Percentiles rank a stretch among this genome's conserved stretches.
Evolutionary conservation across 2,797 vertebrate genomes (phyloP).

Genomic region (Mastacembelus armatus): DNA sequence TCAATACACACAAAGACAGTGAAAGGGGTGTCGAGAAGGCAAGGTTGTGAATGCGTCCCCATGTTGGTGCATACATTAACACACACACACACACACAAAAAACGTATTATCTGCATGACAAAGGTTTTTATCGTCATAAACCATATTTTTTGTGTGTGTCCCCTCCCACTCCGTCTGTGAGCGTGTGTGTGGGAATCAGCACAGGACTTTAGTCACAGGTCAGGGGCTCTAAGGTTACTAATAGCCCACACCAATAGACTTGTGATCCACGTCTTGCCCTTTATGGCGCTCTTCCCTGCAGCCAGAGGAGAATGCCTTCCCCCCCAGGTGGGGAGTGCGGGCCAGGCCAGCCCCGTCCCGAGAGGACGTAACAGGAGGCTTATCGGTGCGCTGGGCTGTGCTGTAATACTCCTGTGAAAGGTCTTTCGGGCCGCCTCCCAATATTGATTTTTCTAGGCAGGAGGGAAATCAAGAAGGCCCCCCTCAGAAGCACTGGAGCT

Average conservation of each 20-base stretch:
- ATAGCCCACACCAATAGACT: constrained; percentile 84
- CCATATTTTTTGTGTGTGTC: constrained; percentile 54
- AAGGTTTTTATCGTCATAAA: constrained; percentile 76
- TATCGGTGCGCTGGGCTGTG: constrained; percentile 83
- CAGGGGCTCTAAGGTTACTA: constrained; percentile 86
- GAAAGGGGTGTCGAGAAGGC: constrained; percentile 39
- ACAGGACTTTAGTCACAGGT: constrained; percentile 86
- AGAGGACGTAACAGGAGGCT: constrained; percentile 85
- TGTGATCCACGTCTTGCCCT: constrained; percentile 80
- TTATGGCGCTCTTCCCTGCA: constrained; percentile 83
- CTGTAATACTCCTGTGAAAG: constrained; percentile 90
- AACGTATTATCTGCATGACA: constrained; percentile 66
- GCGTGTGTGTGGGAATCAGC: constrained; percentile 83
- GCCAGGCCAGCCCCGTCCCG: constrained; percentile 81
- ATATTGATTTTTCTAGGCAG: constrained; percentile 83
- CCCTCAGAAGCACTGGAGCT: constrained; percentile 61
- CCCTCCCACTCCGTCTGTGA: constrained; percentile 43
- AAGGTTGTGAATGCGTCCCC: constrained; percentile 47
- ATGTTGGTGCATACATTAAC: constrained; percentile 68
- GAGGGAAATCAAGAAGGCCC: constrained; percentile 79
- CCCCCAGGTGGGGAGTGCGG: constrained; percentile 78
- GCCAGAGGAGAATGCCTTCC: constrained; percentile 80
- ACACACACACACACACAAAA: constrained; percentile 54
- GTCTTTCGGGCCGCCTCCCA: constrained; percentile 83
- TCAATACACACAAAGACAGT: constrained; percentile 43